Conservation (phyloP, 2,888 invertebrate genomes). For the Drosophila neutralis region DNA sequence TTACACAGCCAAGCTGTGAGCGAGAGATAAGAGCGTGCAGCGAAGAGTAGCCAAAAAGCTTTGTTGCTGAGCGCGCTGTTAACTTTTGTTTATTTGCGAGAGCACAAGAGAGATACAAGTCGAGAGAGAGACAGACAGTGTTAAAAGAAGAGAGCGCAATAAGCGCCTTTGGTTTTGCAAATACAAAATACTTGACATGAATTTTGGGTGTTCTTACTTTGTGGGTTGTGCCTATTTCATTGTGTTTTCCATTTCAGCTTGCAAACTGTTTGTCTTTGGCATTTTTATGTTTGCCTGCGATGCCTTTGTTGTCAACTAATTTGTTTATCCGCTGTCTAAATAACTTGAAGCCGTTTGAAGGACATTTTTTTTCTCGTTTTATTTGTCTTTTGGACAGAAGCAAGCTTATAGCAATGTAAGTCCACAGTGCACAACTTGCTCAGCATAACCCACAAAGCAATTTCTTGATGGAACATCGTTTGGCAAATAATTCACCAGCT, state of each 20-base stretch:
- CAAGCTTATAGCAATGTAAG: conserved; percentile 19
- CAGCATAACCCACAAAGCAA: conserved; percentile 28
- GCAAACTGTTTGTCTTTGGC: conserved; percentile 66
- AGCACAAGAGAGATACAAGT: conserved; percentile 1
- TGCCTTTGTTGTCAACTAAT: conserved; percentile 69
- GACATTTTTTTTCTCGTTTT: conserved; percentile 12
- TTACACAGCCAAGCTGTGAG: conserved; percentile 37
- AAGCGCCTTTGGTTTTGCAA: conserved; percentile 48
- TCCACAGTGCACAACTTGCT: conserved; percentile 1
- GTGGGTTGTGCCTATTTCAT: conserved; percentile 1
- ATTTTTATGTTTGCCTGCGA: conserved; percentile 59
- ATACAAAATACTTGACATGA: conserved; percentile 51
- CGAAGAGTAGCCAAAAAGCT: conserved; percentile 42
- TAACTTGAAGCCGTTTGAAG: conserved; percentile 47
- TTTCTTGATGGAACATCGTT: conserved; percentile 22
- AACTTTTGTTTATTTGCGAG: conserved; percentile 50
- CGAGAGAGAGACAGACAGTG: neutral
- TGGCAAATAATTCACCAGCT: conserved; percentile 21
- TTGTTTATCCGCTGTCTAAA: conserved; percentile 70
- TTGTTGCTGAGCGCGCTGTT: conserved; percentile 32
- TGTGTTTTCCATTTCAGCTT: conserved; percentile 19
- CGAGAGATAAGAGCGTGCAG: conserved; percentile 28
- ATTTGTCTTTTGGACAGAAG: conserved; percentile 30
- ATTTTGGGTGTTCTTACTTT: conserved; percentile 25
- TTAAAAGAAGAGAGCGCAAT: conserved; percentile 20